phyloP scores from a whole-genome alignment of 2,888 invertebrate genomes.

The Acanthosoma haemorrhoidale region DNA sequence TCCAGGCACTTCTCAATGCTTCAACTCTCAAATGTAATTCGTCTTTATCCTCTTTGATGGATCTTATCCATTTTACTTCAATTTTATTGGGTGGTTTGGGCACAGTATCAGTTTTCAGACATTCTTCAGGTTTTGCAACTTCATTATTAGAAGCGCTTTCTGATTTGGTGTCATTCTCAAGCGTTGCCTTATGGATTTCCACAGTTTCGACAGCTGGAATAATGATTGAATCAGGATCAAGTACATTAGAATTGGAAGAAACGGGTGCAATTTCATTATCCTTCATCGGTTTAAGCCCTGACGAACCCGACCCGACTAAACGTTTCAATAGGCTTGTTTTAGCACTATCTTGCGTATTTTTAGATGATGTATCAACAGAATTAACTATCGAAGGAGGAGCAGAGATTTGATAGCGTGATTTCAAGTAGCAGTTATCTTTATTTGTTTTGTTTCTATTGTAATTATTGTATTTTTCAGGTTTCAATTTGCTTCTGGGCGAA shows the following conservation, averaged over 20 bases:
- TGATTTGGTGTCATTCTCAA: neutral
- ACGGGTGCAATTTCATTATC: neutral
- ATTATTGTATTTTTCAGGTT: constrained; percentile 2
- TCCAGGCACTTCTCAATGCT: constrained; percentile 35
- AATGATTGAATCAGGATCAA: neutral
- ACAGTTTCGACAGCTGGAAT: neutral
- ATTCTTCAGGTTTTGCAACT: neutral
- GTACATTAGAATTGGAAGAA: neutral
- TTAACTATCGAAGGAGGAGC: neutral
- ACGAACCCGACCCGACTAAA: constrained; percentile 34
- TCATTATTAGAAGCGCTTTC: neutral
- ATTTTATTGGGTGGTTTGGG: neutral
- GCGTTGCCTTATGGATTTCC: neutral
- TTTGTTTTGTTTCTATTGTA: constrained; percentile 11
- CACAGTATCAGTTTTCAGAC: neutral
- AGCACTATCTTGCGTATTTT: neutral
- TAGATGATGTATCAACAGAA: neutral
- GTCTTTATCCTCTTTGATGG: constrained; percentile 32
- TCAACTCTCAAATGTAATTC: constrained; percentile 30
- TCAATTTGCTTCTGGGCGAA: constrained; percentile 5
- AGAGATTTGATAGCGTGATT: neutral
- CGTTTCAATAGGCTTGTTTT: constrained; percentile 36
- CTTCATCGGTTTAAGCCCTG: constrained; percentile 8
- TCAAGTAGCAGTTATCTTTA: neutral
- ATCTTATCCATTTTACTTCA: constrained; percentile 20